phyloP scores from a whole-genome alignment of 2,888 invertebrate genomes.

The Acheta domesticus region DNA sequence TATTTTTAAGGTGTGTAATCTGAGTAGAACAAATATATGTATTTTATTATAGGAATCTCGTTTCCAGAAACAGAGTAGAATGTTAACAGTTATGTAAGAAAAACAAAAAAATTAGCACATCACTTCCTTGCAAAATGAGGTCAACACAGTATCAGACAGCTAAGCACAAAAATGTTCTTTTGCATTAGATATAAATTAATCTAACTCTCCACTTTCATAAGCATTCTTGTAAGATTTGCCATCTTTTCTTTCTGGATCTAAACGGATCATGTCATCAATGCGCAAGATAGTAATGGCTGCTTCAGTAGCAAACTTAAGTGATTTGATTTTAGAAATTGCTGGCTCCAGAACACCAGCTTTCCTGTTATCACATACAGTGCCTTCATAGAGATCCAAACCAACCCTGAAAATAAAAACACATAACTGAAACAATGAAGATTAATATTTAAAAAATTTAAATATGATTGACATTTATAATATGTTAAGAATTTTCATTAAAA shows the following conservation, averaged over 20 bases:
- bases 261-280: constrained; percentile 98
- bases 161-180: too few species aligned
- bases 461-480: too few species aligned
- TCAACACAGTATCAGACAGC: too few species aligned
- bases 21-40: too few species aligned
- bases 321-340: constrained; percentile 95
- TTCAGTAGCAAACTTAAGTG: constrained; percentile 98
- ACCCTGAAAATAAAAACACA: constrained; percentile 57
- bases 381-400: constrained; percentile 86
- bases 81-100: too few species aligned
- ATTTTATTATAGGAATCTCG: too few species aligned
- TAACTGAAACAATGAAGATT: background rate
- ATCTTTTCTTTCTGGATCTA: constrained; percentile 78
- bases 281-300: constrained; percentile 98
- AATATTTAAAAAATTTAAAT: background rate
- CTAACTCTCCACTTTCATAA: constrained; percentile 71
- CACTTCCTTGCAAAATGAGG: too few species aligned
- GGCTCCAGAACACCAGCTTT: constrained; percentile 96
- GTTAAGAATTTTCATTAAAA: too few species aligned
- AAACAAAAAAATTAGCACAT: too few species aligned
- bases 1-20: too few species aligned
- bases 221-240: constrained; percentile 71
- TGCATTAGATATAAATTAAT: constrained; percentile 37
- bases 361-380: constrained; percentile 86
- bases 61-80: too few species aligned